Percentiles rank a stretch among this genome's conserved stretches.
phyloP scores from a whole-genome alignment of 2,113 vertebrate species.

The Malurus melanocephalus region DNA sequence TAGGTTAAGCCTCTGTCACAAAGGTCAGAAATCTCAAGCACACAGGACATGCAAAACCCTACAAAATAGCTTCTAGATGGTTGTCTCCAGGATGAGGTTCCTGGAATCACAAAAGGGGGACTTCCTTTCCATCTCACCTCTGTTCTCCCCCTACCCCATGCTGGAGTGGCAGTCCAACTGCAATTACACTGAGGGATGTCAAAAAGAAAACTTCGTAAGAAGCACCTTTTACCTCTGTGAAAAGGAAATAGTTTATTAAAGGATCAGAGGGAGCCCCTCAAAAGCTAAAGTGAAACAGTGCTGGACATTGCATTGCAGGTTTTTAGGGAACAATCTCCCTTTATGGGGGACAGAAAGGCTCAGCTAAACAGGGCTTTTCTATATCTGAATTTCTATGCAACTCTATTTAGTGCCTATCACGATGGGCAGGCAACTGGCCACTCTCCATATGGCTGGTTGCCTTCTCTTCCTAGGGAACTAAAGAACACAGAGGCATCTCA shows the following conservation, averaged over 20 bases:
- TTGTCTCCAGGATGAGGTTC: fast-evolving
- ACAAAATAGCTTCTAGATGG: neutral
- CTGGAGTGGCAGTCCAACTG: neutral
- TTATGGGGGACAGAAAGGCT: constrained; percentile 27
- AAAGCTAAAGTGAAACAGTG: neutral
- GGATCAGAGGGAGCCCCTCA: neutral
- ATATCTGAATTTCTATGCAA: constrained; percentile 11
- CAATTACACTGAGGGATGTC: neutral
- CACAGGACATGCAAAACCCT: neutral
- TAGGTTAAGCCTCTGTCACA: neutral
- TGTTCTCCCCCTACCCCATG: neutral
- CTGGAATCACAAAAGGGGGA: neutral
- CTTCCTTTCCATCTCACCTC: neutral
- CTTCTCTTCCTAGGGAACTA: constrained; percentile 29
- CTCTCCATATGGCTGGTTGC: constrained; percentile 56
- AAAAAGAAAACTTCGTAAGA: neutral
- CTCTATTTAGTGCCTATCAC: neutral
- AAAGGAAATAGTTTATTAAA: neutral
- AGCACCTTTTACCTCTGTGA: neutral
- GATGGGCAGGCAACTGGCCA: constrained; percentile 47
- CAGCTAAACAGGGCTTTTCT: constrained; percentile 10
- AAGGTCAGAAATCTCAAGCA: neutral
- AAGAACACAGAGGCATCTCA: constrained; percentile 40
- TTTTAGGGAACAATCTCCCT: constrained; percentile 21
- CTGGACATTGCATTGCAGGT: neutral